Conservation (phyloP, 1,140 invertebrate genomes). For the Brachystomella parvula region DNA sequence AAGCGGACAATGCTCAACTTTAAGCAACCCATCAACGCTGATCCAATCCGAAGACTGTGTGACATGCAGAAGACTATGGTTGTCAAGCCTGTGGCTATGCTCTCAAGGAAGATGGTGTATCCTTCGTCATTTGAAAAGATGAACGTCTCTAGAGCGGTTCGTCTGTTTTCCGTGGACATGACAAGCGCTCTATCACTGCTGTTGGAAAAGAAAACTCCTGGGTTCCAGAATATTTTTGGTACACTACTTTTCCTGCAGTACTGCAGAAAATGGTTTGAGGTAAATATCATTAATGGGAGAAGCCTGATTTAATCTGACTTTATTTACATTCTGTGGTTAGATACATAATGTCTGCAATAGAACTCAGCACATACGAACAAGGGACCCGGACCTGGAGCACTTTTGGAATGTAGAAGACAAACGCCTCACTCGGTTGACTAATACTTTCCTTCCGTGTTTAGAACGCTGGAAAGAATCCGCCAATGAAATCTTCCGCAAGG, state of each 20-base stretch:
- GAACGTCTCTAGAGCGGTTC: slow-evolving; percentile 2
- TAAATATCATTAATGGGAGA: background rate
- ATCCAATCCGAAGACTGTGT: background rate
- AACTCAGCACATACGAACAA: background rate
- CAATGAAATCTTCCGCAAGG: background rate
- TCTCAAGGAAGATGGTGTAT: background rate
- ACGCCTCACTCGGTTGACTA: background rate
- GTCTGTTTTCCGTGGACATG: slow-evolving; percentile 1
- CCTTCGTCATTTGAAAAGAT: slow-evolving; percentile 11
- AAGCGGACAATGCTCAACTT: background rate
- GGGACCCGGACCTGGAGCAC: background rate
- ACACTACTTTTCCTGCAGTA: background rate
- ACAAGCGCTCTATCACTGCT: background rate
- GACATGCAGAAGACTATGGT: background rate
- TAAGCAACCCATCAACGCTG: background rate
- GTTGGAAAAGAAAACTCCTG: background rate
- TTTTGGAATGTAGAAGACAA: background rate
- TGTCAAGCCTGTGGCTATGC: background rate
- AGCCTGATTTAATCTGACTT: background rate
- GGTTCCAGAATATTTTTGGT: background rate
- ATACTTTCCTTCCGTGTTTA: background rate
- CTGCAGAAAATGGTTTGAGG: slow-evolving; percentile 18
- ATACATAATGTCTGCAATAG: background rate
- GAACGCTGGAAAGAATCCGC: background rate
- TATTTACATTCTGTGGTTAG: background rate